Evolutionary conservation across 2,113 vertebrate species (phyloP).

Genomic region (Scatophagus argus): DNA sequence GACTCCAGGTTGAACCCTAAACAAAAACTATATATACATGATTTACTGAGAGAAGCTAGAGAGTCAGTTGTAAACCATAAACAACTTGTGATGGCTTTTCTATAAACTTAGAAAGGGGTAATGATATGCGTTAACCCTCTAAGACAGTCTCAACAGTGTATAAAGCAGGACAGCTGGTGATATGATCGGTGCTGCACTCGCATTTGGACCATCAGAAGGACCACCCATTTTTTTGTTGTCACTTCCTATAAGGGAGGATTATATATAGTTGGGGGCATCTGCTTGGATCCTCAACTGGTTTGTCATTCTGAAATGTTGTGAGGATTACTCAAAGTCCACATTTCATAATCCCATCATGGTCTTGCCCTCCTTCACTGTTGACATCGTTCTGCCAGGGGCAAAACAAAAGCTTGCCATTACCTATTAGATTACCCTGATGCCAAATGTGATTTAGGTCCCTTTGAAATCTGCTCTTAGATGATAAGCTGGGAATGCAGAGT

Average conservation of each 20-base stretch:
- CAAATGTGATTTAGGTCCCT: constrained; percentile 71
- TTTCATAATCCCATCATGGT: constrained; percentile 70
- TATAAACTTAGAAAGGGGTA: constrained; percentile 55
- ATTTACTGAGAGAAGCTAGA: neutral
- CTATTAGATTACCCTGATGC: constrained; percentile 69
- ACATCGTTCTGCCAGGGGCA: constrained; percentile 47
- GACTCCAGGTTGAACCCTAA: constrained; percentile 5
- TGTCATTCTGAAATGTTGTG: constrained; percentile 48
- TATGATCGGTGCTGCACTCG: constrained; percentile 30
- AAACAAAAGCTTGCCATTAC: constrained; percentile 65
- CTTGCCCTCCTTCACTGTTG: constrained; percentile 46
- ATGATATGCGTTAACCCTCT: constrained; percentile 61
- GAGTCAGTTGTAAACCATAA: constrained; percentile 48
- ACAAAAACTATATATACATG: constrained; percentile 28
- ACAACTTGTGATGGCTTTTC: constrained; percentile 54
- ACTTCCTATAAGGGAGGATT: constrained; percentile 37
- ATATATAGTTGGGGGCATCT: constrained; percentile 10
- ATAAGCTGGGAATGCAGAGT: constrained; percentile 50
- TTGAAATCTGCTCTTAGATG: constrained; percentile 63
- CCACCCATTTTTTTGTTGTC: constrained; percentile 51
- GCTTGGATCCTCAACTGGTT: constrained; percentile 25
- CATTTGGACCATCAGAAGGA: constrained; percentile 43
- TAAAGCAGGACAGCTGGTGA: neutral
- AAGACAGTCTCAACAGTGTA: constrained; percentile 25
- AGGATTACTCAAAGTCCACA: constrained; percentile 64